A percentile compares a stretch with the other conserved stretches of the same genome.
phyloP scores from a whole-genome alignment of 2,888 invertebrate genomes.

The Unio pictorum region DNA sequence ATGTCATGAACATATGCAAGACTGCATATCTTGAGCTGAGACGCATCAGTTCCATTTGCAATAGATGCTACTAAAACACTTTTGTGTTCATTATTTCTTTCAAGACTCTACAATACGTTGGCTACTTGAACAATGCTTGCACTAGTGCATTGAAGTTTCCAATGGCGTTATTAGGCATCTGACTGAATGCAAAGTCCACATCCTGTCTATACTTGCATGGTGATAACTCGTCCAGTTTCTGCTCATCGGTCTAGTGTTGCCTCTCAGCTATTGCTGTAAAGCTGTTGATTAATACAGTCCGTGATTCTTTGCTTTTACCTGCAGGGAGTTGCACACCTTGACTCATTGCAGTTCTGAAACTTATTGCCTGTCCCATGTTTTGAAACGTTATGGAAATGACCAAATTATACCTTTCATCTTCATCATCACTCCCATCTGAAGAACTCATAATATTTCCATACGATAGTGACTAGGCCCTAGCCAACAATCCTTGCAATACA shows the following conservation, averaged over 20 bases:
- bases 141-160: conserved; percentile 6
- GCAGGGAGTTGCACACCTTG: conserved; percentile 8
- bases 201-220: conserved; percentile 17
- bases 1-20: too few relatives aligned
- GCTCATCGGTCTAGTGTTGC: conserved; percentile 2
- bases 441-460: too few relatives aligned
- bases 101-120: conserved; percentile 11
- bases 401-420: too few relatives aligned
- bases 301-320: conserved; percentile 7
- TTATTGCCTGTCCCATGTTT: too few relatives aligned
- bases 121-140: conserved; percentile 8
- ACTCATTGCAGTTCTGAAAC: neutral
- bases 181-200: conserved; percentile 18
- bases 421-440: too few relatives aligned
- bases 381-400: too few relatives aligned
- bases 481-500: too few relatives aligned
- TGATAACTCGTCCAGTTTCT: conserved; percentile 12
- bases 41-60: too few relatives aligned
- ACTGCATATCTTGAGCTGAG: too few relatives aligned
- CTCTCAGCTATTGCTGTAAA: conserved; percentile 11
- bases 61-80: too few relatives aligned
- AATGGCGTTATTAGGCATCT: conserved; percentile 2
- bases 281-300: conserved; percentile 11
- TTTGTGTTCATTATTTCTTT: too few relatives aligned
- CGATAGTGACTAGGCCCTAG: too few relatives aligned